Evolutionary conservation across 2,113 vertebrate genomes (phyloP).

Genomic region (Sorex fumeus): DNA sequence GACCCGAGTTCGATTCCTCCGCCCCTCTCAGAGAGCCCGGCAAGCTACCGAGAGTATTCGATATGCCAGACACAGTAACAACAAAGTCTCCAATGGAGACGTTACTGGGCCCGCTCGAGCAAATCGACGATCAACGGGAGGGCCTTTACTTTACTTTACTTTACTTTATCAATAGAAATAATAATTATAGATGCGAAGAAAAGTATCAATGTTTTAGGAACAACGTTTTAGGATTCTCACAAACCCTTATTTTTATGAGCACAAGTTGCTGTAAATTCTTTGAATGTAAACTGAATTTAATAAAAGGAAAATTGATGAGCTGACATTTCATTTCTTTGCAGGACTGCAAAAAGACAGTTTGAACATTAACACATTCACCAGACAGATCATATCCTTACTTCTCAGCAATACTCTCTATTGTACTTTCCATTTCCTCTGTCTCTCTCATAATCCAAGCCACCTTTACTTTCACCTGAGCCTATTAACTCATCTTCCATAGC

Average conservation of each 20-base stretch:
- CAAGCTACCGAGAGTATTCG: too few relatives aligned
- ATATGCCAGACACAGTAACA: too few relatives aligned
- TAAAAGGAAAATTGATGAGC: background rate
- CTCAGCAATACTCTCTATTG: background rate
- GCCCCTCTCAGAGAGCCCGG: too few relatives aligned
- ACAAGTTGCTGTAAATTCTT: slow-evolving; percentile 4
- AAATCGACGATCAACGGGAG: too few relatives aligned
- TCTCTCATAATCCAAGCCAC: background rate
- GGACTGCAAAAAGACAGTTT: background rate
- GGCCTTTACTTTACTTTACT: too few relatives aligned
- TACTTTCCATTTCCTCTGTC: background rate
- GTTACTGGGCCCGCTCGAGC: too few relatives aligned
- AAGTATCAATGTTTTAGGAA: background rate
- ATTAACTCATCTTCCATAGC: background rate
- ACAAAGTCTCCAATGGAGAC: too few relatives aligned
- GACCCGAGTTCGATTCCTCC: too few relatives aligned
- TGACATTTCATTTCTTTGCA: background rate
- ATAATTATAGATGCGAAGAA: background rate
- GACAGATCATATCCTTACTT: background rate
- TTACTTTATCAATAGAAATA: too few relatives aligned
- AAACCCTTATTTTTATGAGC: slow-evolving; percentile 1
- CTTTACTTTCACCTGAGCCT: background rate
- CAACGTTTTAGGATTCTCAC: background rate
- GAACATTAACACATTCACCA: background rate
- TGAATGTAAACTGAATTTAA: background rate